Base-by-base conservation (phyloP, 30 jellyfish, hydroid and myxozoan species). In the Hydractinia symbiolongicarpus region DNA sequence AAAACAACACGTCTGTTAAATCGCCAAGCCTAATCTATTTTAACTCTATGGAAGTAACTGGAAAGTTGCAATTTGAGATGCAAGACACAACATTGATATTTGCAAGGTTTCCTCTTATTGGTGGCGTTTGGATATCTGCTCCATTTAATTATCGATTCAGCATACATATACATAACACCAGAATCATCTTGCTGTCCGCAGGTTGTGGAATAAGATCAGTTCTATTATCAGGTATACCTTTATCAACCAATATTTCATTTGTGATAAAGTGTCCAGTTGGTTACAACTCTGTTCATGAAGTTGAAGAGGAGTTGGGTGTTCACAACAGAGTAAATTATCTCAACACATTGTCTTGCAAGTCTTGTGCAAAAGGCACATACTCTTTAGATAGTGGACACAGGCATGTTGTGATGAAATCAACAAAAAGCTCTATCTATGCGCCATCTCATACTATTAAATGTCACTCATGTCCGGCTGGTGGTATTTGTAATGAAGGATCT, bases 401-500 rank as follows among this genome's bases (percentile, higher is more conserved):
- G 19, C 74, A 64, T 13, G 74, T 64, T 64, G 44, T 30, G 44
- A 30, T 30, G 44, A 30, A 30, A 30, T 30, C 44, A 30, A 30
- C 44, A 30, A 30, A 30, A 30, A 2, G 44, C 44, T 30, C 2
- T 30, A 13, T 64, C 40, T n/a, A n/a, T 64, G 1, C 40, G 74
- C 74, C 74, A 6, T 64, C 4, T 51, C 9, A 64, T 52, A 64
- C 19, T 13, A 51, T 13, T 64, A 64, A 44, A 13, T 64, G 74
- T 64, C 17, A 64, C 74, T 52, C 19, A 64, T 64, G 74, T 64
- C 74, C 74, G 40, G 8, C n/a, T 6, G 74, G 74, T n/a, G 16
- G 74, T 13, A 64, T n/a, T 0, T 64, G 74, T 4, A 30, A 30
- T 30, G 74, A 64, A 64, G 74, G 74, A 6, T 6, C 74, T n/a